These are phyloP conservation scores for Ganaspis brasiliensis DNA, from an alignment of 2,888 invertebrate species.

Conservation along the genomic window DNA sequence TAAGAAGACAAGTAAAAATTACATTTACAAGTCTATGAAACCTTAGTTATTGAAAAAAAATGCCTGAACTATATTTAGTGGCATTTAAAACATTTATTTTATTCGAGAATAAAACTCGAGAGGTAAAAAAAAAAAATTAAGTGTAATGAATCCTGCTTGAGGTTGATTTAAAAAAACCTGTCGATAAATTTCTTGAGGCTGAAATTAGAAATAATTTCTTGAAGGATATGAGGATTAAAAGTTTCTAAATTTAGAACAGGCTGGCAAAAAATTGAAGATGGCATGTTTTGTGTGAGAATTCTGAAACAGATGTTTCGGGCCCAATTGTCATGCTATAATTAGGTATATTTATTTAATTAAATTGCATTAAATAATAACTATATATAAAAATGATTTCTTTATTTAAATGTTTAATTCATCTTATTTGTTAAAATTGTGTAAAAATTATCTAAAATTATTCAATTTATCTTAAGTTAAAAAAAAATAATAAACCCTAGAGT, in stretches of 20 bases:
- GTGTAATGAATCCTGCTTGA: not conserved
- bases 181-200: not conserved
- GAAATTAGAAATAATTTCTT: constrained; percentile 7
- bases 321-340: no score
- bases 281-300: not conserved
- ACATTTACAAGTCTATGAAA: constrained; percentile 3
- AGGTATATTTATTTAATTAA: no score
- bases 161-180: not conserved
- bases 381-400: no score
- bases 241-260: not conserved
- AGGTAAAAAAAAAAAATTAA: not conserved
- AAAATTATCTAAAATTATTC: no score
- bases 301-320: not conserved
- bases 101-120: not conserved
- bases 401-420: no score
- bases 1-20: not conserved
- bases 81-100: constrained; percentile 1
- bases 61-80: not conserved
- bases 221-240: not conserved
- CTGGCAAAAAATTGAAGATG: not conserved
- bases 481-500: no score
- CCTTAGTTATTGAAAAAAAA: not conserved
- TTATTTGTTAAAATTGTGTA: no score
- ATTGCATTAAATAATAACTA: no score
- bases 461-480: no score